These are phyloP conservation scores for Xanthorhoe designata DNA, from an alignment of 2,888 invertebrate species.

Conservation along the genomic window DNA sequence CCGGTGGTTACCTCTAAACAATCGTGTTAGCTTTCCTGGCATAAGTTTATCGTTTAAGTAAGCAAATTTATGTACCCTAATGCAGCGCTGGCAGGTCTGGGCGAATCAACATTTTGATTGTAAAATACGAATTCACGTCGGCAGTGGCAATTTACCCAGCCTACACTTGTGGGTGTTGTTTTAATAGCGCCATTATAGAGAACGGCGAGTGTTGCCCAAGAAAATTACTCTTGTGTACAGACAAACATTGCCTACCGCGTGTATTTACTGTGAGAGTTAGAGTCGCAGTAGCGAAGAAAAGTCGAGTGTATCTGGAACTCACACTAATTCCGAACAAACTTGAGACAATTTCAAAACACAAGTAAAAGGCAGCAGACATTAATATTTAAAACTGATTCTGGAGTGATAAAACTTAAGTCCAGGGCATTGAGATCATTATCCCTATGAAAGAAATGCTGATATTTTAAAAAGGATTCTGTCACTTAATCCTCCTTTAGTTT, in stretches of 20 bases:
- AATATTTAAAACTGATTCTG: conserved; percentile 14
- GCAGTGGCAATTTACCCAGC: conserved; percentile 73
- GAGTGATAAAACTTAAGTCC: conserved; percentile 23
- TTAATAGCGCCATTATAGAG: conserved; percentile 80
- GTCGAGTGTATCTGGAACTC: conserved; percentile 33
- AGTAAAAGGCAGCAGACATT: conserved; percentile 8
- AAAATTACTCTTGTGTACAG: conserved; percentile 71
- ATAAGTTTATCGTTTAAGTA: conserved; percentile 74
- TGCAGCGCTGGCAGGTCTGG: conserved; percentile 73
- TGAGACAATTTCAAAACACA: conserved; percentile 9
- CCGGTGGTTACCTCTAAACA: conserved; percentile 67
- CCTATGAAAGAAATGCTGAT: conserved; percentile 38
- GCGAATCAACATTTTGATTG: conserved; percentile 83
- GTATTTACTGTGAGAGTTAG: conserved; percentile 62
- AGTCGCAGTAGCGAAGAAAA: conserved; percentile 46
- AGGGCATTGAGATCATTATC: conserved; percentile 37
- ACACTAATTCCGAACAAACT: conserved; percentile 29
- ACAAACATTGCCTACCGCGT: conserved; percentile 59
- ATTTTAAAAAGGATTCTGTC: conserved; percentile 37
- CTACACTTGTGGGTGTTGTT: conserved; percentile 81
- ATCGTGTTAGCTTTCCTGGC: conserved; percentile 67
- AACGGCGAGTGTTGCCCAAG: conserved; percentile 76
- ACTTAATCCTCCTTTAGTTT: conserved; percentile 36
- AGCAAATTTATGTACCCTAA: conserved; percentile 78
- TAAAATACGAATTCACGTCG: conserved; percentile 74